A percentile compares a stretch with the other conserved stretches of the same genome.
phyloP scores from a whole-genome alignment of 2,888 invertebrate genomes.

The Drosophila suboccidentalis region DNA sequence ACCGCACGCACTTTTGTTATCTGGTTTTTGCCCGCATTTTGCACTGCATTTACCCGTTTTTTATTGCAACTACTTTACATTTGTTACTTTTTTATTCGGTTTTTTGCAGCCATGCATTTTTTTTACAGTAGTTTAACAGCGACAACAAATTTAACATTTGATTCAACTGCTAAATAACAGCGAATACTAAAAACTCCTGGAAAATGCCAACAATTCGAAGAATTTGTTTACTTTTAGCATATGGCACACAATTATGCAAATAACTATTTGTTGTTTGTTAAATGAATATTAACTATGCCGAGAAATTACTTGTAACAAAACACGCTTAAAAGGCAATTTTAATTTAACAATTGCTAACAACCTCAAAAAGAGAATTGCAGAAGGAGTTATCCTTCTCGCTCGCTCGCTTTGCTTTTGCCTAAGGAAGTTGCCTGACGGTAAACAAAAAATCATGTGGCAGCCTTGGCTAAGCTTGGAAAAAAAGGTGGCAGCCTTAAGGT shows the following conservation, averaged over 20 bases:
- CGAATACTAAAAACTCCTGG: conserved; percentile 2
- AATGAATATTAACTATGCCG: background rate
- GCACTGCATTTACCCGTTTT: conserved; percentile 10
- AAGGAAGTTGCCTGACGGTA: too few species aligned
- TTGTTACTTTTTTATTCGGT: conserved; percentile 32
- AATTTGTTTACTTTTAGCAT: conserved; percentile 1
- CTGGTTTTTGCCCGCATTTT: conserved; percentile 26
- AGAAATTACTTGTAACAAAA: background rate
- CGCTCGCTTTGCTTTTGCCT: too few species aligned
- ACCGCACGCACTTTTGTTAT: conserved; percentile 39
- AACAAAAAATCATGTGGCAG: too few species aligned
- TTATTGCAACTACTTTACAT: conserved; percentile 23
- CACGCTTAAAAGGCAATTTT: background rate
- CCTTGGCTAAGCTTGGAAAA: too few species aligned
- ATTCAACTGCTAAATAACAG: conserved; percentile 12
- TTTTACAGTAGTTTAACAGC: conserved; percentile 23
- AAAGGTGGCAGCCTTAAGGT: too few species aligned
- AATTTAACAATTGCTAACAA: conserved; percentile 1
- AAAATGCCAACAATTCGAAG: background rate
- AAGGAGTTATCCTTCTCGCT: background rate
- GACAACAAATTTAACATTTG: conserved; percentile 31
- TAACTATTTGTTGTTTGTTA: background rate
- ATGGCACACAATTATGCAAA: background rate
- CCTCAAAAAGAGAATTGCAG: background rate
- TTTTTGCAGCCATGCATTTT: conserved; percentile 34